Percentiles rank a stretch among this genome's conserved stretches.
These are phyloP conservation scores for Leptopilina syphax DNA, from an alignment of 2,888 invertebrate genomes.

Conservation along the genomic window DNA sequence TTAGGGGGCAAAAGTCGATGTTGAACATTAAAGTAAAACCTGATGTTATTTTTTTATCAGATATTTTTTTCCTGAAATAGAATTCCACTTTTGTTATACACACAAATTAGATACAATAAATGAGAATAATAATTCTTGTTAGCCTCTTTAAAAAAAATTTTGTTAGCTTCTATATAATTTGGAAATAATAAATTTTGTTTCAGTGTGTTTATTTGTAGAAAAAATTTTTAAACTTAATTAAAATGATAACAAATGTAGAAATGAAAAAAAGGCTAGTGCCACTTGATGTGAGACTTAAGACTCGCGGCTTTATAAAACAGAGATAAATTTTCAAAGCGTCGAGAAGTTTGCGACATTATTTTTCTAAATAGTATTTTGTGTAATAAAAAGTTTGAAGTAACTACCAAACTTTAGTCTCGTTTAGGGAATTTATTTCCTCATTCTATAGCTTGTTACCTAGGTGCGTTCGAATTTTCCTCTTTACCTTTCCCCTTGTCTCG, in stretches of 20 bases:
- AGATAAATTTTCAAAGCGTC: conserved; percentile 60
- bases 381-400: conserved; percentile 71
- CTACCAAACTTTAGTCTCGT: conserved; percentile 72
- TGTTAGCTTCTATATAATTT: too few species aligned
- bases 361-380: conserved; percentile 72
- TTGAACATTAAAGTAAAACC: not conserved
- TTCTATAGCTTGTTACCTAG: conserved; percentile 60
- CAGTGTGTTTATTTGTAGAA: too few species aligned
- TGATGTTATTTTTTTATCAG: not conserved
- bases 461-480: conserved; percentile 52
- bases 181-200: too few species aligned
- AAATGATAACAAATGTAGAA: not conserved
- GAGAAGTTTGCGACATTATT: conserved; percentile 70
- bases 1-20: not conserved
- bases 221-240: not conserved
- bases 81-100: too few species aligned
- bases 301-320: conserved; percentile 59
- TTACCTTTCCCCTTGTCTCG: conserved; percentile 51
- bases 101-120: too few species aligned
- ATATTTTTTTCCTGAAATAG: not conserved
- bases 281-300: conserved; percentile 48
- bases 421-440: conserved; percentile 70
- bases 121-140: too few species aligned
- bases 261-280: not conserved
- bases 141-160: too few species aligned